These are phyloP conservation scores for Dendrophyllia cribrosa DNA, from an alignment of 64 coral and sea anemone genomes.

Conservation along the genomic window DNA sequence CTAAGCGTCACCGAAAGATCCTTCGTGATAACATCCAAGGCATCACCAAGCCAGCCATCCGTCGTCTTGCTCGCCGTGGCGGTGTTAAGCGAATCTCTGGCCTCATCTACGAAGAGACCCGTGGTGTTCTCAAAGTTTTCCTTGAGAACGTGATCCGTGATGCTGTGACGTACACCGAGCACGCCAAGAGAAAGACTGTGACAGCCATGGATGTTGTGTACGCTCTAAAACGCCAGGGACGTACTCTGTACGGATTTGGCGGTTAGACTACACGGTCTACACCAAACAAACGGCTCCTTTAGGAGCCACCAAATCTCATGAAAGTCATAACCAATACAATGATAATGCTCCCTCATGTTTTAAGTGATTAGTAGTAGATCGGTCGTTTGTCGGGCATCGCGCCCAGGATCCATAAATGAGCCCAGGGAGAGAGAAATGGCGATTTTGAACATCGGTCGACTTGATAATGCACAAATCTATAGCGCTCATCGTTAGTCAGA, in stretches of 20 bases:
- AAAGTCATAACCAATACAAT: not conserved
- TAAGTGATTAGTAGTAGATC: no score
- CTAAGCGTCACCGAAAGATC: conserved; percentile 75
- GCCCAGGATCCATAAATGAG: no score
- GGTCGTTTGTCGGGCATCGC: no score
- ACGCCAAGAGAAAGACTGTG: conserved; percentile 77
- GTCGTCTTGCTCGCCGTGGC: conserved; percentile 76
- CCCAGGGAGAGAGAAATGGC: no score
- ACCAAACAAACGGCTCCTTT: not conserved
- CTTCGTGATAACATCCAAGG: conserved; percentile 75
- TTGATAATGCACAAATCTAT: no score
- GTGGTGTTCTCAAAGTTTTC: conserved; percentile 76
- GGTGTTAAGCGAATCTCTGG: conserved; percentile 77
- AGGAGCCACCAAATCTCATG: conserved; percentile 1
- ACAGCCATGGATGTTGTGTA: conserved; percentile 80
- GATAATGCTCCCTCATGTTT: no score
- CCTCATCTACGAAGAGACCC: conserved; percentile 77
- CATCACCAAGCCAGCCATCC: conserved; percentile 74
- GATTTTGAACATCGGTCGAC: no score
- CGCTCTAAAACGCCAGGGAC: conserved; percentile 71
- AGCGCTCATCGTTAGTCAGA: no score
- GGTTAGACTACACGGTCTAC: conserved; percentile 29
- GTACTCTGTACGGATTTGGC: conserved; percentile 76
- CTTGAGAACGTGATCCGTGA: conserved; percentile 77
- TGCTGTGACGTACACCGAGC: conserved; percentile 76